Evolutionary conservation across 2,797 vertebrate species (phyloP), one percentile per base, ranked within the genome.

Genomic region (Merluccius polli): DNA sequence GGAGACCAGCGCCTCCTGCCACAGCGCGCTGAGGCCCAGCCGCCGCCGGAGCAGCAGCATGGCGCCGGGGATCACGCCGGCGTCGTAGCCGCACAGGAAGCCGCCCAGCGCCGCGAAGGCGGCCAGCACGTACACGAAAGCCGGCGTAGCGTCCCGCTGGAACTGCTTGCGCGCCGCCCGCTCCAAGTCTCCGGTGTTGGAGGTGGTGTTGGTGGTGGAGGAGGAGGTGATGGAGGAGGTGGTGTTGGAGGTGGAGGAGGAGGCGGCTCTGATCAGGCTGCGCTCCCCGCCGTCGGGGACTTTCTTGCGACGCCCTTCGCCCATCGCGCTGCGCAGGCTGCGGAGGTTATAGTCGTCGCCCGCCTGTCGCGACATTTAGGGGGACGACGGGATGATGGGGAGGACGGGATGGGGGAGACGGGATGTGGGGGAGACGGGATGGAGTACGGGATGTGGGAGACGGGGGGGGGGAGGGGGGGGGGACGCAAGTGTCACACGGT

Each of bases 31-130:
- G 88, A 99, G 91, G 79, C 93, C 92, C 86, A 98, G 93, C 93
- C 97, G 95, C 87, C 89, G 87, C 93, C 97, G 96, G 74, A 99
- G 94, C 87, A 97, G 92, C 65, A 99, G 94, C 94, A 99, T 96
- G 13, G 97, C 97, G 76, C 98, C 98, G 72, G 98, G 96, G 89
- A 99, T 95, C 91, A 99, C 98, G 70, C 97, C 98, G 76, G 95
- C 96, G 92, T 99, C 98, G 81, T 99, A 99, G 87, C 98, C 97
- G 90, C 97, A 97, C 77, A 99, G 90, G 88, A 99, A 99, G 75
- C 98, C 98, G 1, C 97, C 98, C 77, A 99, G 91, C 24, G 97
- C 98, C 24, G 98, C 96, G 93, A 98, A 97, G 52, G 87, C 93
- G 7, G 96, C 95, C 90, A 95, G 93, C 72, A 96, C 92, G 79